Evolutionary conservation across 2,113 vertebrate species (phyloP).

Genomic region (Rhineura floridana): DNA sequence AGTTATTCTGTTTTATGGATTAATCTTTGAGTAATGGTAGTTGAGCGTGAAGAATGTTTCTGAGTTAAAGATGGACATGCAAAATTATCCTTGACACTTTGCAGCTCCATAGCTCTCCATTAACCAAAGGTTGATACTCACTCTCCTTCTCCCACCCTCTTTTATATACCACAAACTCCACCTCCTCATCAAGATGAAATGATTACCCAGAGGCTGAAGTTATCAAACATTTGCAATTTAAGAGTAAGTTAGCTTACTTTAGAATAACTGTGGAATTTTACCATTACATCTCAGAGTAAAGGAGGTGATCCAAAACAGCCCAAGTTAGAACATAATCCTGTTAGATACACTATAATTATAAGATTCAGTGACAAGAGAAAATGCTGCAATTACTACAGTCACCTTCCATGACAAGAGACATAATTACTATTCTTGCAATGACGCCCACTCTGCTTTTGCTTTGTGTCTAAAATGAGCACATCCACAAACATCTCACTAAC

Average conservation of each 20-base stretch:
- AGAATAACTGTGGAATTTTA: constrained; percentile 67
- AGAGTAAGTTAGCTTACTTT: constrained; percentile 45
- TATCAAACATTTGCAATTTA: constrained; percentile 45
- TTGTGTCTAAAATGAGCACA: constrained; percentile 60
- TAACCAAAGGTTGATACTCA: not conserved
- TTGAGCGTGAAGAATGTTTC: not conserved
- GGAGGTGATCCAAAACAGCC: constrained; percentile 69
- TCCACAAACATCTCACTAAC: constrained; percentile 61
- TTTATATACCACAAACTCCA: not conserved
- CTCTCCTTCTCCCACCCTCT: constrained; percentile 8
- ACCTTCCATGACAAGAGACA: constrained; percentile 79
- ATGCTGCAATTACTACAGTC: constrained; percentile 85
- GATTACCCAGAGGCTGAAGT: constrained; percentile 23
- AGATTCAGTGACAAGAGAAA: constrained; percentile 79
- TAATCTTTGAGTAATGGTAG: not conserved
- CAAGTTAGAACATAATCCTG: constrained; percentile 71
- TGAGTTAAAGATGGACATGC: not conserved
- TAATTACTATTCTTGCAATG: constrained; percentile 77
- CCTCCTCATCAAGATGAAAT: constrained; percentile 7
- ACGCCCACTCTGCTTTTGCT: constrained; percentile 71
- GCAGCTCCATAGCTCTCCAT: not conserved
- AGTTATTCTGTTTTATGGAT: not conserved
- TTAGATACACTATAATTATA: constrained; percentile 86
- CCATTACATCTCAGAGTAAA: constrained; percentile 66
- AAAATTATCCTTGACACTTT: not conserved